Conservation (phyloP, 2,113 vertebrate species). For the Lepidothrix coronata region DNA sequence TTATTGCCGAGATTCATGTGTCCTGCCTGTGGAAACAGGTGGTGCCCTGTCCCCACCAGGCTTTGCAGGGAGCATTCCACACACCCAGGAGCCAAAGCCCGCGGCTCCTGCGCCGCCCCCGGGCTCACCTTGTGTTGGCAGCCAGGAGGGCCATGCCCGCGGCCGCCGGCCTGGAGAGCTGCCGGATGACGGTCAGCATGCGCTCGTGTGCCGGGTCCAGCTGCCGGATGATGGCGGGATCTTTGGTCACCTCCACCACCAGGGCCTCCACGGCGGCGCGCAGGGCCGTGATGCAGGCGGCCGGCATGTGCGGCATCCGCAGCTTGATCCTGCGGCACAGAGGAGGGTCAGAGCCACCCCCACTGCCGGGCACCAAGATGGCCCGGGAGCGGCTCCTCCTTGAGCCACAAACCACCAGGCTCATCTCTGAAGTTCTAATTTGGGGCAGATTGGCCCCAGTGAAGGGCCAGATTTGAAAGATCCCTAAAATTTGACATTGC, state of each 20-base stretch:
- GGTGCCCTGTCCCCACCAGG: background rate
- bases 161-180: slow-evolving; percentile 82
- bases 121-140: slow-evolving; percentile 74
- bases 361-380: fast-evolving
- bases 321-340: slow-evolving; percentile 83
- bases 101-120: background rate
- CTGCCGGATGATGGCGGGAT: slow-evolving; percentile 81
- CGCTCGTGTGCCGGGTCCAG: slow-evolving; percentile 81
- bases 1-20: background rate
- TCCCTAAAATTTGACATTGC: background rate
- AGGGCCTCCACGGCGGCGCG: slow-evolving; percentile 88
- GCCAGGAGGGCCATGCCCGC: slow-evolving; percentile 82
- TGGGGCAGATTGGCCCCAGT: background rate
- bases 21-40: background rate
- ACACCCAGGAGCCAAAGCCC: background rate
- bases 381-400: background rate
- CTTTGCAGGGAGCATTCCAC: background rate
- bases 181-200: slow-evolving; percentile 83
- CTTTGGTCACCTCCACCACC: slow-evolving; percentile 89
- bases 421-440: background rate
- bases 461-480: background rate
- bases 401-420: background rate
- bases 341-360: fast-evolving
- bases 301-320: slow-evolving; percentile 77
- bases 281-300: slow-evolving; percentile 80